phyloP scores from a whole-genome alignment of 1,140 invertebrate genomes.

The Anoplophora glabripennis region DNA sequence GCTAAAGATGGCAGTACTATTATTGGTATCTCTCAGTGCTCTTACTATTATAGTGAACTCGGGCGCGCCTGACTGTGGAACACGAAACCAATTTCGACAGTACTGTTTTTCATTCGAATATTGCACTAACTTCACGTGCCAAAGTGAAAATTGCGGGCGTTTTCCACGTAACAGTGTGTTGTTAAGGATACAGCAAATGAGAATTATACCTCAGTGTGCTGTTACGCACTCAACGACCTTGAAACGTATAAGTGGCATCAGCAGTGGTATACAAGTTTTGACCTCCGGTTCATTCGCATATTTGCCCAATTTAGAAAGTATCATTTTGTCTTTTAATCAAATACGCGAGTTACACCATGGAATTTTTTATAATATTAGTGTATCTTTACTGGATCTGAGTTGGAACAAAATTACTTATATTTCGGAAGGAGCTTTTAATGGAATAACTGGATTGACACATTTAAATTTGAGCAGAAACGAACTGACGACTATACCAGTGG shows the following conservation, averaged over 20 bases:
- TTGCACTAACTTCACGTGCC: neutral
- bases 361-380: neutral
- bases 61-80: neutral
- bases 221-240: neutral
- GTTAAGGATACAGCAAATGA: neutral
- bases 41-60: neutral
- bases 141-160: neutral
- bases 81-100: neutral
- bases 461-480: slow-evolving; percentile 5
- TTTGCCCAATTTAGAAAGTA: neutral
- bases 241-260: neutral
- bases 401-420: slow-evolving; percentile 2
- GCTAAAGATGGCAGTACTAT: too few species aligned
- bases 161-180: neutral
- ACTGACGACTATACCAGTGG: neutral
- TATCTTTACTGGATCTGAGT: neutral
- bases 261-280: neutral
- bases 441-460: neutral
- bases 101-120: neutral
- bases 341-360: slow-evolving; percentile 1
- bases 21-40: neutral
- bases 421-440: neutral
- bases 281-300: neutral
- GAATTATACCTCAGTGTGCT: slow-evolving; percentile 1
- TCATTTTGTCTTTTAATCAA: neutral